Base-by-base conservation (phyloP, 2,888 invertebrate species). In the Adineta ricciae region DNA sequence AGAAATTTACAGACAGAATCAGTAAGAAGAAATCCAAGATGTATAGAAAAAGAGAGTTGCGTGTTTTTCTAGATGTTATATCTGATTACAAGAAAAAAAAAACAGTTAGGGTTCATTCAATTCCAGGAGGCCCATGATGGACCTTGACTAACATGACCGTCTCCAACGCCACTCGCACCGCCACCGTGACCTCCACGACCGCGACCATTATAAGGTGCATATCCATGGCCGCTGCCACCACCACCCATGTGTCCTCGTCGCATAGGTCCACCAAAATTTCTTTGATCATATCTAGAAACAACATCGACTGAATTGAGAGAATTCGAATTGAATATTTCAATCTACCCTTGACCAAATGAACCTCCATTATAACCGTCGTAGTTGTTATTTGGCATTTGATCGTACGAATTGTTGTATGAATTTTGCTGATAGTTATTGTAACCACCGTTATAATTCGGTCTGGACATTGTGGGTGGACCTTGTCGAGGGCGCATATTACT, bases 61-160 rank as follows among this genome's bases (percentile, higher is more conserved):
- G 16, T 64, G n/a, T 64, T 64, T 64, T 27, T 24, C 27, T 27
- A 27, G 1, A 24, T 64, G 32, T 5, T 32, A 64, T 0, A 64
- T 64, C 19, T 36, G 24, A 32, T 32, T 64, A 32, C 19, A 64
- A 36, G n/a, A n/a, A n/a, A 64, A 7, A 36, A 64, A 19, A 32
- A 46, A 32, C 64, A 19, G 0, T 64, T 24, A 2, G 5, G 46
- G 46, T 46, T 2, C 24, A 21, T 41, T n/a, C 19, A 41, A 41
- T 41, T 36, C 78, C 78, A 78, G 38, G 41, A 78, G 14, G 24
- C 19, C 78, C 78, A 41, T 78, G 78, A 78, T 78, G 78, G 78
- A 41, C 78, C 78, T 78, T 78, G 78, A 78, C 32, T 24, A 8
- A 5, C 24, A 16, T 32, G 24, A 11, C 41, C 41, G 9, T n/a